Evolutionary conservation across 2,113 vertebrate genomes (phyloP).

Genomic region (Nesoenas mayeri): DNA sequence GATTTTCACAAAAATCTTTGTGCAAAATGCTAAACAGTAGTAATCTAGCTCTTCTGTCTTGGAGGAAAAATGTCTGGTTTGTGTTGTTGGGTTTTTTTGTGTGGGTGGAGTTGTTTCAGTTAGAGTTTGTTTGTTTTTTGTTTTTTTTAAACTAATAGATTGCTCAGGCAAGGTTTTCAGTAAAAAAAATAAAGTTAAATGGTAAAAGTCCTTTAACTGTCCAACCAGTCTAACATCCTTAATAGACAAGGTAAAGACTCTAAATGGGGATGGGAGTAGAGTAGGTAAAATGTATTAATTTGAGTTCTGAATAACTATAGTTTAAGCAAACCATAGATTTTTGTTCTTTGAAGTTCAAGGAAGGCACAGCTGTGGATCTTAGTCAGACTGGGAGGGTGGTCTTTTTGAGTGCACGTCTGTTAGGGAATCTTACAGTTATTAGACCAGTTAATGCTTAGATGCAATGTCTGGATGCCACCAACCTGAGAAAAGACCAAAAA

Average conservation of each 20-base stretch:
- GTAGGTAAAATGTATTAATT: background rate
- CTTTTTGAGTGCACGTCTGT: background rate
- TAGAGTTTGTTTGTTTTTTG: too few species aligned
- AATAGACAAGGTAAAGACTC: background rate
- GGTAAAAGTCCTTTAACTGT: background rate
- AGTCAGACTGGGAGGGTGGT: background rate
- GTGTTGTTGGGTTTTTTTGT: background rate
- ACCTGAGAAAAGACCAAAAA: background rate
- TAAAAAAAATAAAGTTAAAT: background rate
- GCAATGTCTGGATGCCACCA: background rate
- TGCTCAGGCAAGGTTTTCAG: background rate
- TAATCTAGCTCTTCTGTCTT: background rate
- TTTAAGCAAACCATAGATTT: background rate
- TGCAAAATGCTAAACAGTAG: background rate
- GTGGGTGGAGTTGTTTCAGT: too few species aligned
- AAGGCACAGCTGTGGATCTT: background rate
- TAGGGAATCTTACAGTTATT: background rate
- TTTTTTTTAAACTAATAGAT: background rate
- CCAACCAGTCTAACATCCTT: background rate
- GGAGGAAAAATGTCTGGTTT: background rate
- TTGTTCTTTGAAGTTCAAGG: background rate
- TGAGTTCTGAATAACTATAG: background rate
- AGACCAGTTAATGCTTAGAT: background rate
- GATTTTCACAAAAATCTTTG: background rate
- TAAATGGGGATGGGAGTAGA: background rate